Base-by-base conservation (phyloP, 2,888 invertebrate species). In the Calliphora vomitoria region DNA sequence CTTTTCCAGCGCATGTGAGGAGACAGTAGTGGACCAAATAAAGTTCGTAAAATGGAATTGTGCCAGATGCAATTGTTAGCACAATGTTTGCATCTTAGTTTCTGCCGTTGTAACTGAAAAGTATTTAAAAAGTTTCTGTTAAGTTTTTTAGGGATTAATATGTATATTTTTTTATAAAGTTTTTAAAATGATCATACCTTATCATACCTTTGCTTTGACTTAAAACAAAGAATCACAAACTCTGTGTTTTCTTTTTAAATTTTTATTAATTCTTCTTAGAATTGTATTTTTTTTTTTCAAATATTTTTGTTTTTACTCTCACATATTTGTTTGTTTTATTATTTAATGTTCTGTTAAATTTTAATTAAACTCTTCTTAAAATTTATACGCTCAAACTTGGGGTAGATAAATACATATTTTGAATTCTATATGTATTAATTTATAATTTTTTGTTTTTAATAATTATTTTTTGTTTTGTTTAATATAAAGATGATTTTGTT, bases 281-380 rank as follows among this genome's bases (percentile, higher is more conserved):
- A 86, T 72, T 76, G 35, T 76, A 31, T 44, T 82, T 44, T 66
- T 69, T n/a, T 80, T 60, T 76, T 47, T 85, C 76, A 75, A 75
- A 71, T 81, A 58, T 74, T 60, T 75, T 64, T 85, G 38, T 60
- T 62, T 81, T 83, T 87, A 60, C 76, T 81, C 81, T 87, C 84
- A 87, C 78, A 87, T 84, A 78, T 82, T 82, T 69, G 20, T 81
- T 66, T 62, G 76, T 72, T 8, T 50, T 44, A 44, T 71, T 72
- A 72, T 50, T 84, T 83, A 60, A 68, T 76, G 78, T 78, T 68
- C 35, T 82, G 72, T 66, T 75, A 81, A 79, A 83, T 85, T 85
- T 82, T 87, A 85, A 85, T 87, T 87, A 87, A 87, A 85, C 87
- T 85, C 85, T 85, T 58, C 87, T 87, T 87, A 87, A 87, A 87